These are phyloP conservation scores for rabbit (Oryctolagus cuniculus) DNA, from an alignment of 2,113 vertebrate genomes.

Conservation along the genomic window DNA sequence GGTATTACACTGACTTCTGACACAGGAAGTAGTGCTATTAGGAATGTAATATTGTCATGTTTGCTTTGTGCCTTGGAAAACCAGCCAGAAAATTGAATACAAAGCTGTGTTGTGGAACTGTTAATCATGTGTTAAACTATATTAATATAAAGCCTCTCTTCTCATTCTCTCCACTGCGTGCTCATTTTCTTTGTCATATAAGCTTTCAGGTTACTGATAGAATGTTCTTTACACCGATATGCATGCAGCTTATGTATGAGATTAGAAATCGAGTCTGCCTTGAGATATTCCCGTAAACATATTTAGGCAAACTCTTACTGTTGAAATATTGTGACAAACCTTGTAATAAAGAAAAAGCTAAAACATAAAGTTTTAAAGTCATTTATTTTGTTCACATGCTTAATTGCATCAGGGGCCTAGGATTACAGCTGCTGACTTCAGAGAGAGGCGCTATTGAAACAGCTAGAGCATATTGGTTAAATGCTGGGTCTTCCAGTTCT, in stretches of 20 bases:
- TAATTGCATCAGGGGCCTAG: not conserved
- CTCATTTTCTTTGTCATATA: not conserved
- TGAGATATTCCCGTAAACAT: not conserved
- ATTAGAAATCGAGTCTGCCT: not conserved
- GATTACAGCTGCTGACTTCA: not conserved
- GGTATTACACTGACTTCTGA: slow-evolving; percentile 54
- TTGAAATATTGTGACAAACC: not conserved
- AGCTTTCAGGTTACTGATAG: not conserved
- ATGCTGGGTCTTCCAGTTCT: not conserved
- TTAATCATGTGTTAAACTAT: slow-evolving; percentile 61
- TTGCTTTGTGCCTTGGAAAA: slow-evolving; percentile 61
- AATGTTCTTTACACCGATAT: not conserved
- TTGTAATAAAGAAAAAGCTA: not conserved
- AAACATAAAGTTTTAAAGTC: not conserved
- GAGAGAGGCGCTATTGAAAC: not conserved
- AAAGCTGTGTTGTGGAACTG: slow-evolving; percentile 1
- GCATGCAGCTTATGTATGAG: not conserved
- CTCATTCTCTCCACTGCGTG: not conserved
- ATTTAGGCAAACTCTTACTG: not conserved
- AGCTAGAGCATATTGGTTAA: not conserved
- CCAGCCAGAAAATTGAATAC: slow-evolving; percentile 5
- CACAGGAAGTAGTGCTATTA: not conserved
- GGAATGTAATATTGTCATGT: slow-evolving; percentile 43
- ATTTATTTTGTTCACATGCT: not conserved
- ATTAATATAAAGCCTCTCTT: not conserved